Percentiles rank a stretch among this genome's conserved stretches.
Evolutionary conservation across 2,113 vertebrate genomes (phyloP).

Genomic region (Psephotus haematonotus): DNA sequence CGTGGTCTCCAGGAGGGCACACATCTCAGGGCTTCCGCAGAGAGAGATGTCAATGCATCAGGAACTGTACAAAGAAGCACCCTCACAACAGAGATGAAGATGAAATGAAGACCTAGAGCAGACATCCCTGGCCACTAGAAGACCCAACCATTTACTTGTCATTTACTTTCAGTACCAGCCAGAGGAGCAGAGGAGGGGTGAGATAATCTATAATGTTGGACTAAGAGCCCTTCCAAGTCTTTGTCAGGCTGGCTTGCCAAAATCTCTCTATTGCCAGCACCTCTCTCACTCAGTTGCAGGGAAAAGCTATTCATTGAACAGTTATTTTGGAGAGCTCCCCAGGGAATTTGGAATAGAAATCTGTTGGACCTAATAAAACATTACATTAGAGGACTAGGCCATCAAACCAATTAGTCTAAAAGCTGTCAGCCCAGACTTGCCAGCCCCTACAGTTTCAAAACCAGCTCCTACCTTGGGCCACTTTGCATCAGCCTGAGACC

Average conservation of each 20-base stretch:
- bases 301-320: slow-evolving; percentile 27
- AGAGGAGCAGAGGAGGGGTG: not conserved
- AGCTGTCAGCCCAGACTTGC: not conserved
- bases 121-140: not conserved
- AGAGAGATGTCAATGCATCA: not conserved
- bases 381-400: not conserved
- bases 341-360: slow-evolving; percentile 38
- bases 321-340: slow-evolving; percentile 26
- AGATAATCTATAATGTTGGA: not conserved
- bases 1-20: not conserved
- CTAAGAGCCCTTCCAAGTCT: not conserved
- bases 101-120: not conserved
- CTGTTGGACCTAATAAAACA: slow-evolving; percentile 16
- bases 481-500: not conserved
- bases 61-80: not conserved
- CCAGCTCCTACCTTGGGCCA: not conserved
- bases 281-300: not conserved
- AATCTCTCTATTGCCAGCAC: not conserved
- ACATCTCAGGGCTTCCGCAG: not conserved
- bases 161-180: not conserved
- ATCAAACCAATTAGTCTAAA: slow-evolving; percentile 17
- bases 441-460: not conserved
- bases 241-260: slow-evolving; percentile 1
- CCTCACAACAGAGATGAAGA: not conserved
- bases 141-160: not conserved